A percentile compares a stretch with the other conserved stretches of the same genome.
These are phyloP conservation scores for Meloe dianella DNA, from an alignment of 2,888 invertebrate species.

Conservation along the genomic window DNA sequence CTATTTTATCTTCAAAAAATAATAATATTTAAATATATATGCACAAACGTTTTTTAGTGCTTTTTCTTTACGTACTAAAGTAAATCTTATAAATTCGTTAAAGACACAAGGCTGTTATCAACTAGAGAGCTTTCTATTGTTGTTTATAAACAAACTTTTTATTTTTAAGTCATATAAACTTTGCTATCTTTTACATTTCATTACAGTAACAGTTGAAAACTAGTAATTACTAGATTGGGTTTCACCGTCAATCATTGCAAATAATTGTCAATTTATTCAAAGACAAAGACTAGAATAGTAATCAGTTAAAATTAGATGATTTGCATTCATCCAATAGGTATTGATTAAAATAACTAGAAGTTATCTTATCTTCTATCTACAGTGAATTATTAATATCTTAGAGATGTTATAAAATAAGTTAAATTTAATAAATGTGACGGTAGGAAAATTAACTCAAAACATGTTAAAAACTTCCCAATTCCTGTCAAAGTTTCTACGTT, in stretches of 20 bases:
- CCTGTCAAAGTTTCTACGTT: not conserved
- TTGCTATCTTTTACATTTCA: not conserved
- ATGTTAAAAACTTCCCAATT: not conserved
- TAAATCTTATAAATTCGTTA: not conserved
- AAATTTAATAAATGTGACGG: not conserved
- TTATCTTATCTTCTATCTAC: not conserved
- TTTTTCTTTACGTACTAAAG: not conserved
- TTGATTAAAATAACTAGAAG: not conserved
- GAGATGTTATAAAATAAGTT: not conserved
- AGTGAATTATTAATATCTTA: not conserved
- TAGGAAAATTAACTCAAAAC: not conserved
- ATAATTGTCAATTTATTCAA: not conserved
- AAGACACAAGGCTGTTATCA: not conserved
- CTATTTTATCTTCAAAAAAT: not conserved
- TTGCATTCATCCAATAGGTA: not conserved
- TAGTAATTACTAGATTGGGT: not conserved
- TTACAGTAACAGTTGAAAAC: not conserved
- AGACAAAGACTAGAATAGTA: not conserved
- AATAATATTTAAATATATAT: no score
- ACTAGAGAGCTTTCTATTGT: not conserved
- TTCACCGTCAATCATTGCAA: not conserved
- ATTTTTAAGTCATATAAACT: not conserved
- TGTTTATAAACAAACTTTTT: not conserved
- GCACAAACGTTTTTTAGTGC: not conserved
- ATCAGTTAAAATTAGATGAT: not conserved